These are phyloP conservation scores for Mus pahari DNA, from an alignment of 2,113 vertebrate species.

Conservation along the genomic window DNA sequence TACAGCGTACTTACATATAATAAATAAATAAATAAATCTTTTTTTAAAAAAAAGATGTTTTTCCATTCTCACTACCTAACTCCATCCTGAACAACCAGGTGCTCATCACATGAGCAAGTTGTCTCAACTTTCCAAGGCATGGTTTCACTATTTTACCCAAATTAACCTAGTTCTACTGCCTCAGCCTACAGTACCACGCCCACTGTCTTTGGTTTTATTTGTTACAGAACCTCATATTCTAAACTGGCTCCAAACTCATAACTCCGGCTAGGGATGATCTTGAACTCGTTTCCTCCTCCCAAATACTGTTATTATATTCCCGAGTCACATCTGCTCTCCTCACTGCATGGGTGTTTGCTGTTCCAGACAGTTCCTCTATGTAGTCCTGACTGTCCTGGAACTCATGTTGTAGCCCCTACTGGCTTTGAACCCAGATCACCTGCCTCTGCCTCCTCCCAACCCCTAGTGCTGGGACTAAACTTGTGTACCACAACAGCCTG, in stretches of 20 bases:
- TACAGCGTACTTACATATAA: no score
- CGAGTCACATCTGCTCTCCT: neutral
- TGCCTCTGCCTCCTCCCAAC: neutral
- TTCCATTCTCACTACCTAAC: neutral
- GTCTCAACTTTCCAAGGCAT: neutral
- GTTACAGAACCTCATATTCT: neutral
- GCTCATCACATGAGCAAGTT: neutral
- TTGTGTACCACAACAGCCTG: fast-evolving
- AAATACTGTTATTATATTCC: no score
- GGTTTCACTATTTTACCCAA: neutral
- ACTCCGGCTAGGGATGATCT: neutral
- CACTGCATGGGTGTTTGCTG: neutral
- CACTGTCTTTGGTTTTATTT: neutral
- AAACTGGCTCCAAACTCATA: neutral
- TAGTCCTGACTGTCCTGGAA: neutral
- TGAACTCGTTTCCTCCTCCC: neutral
- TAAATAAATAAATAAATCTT: no score
- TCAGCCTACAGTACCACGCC: neutral
- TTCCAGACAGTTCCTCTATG: neutral
- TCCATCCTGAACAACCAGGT: neutral
- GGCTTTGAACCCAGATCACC: neutral
- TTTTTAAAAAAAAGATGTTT: no score
- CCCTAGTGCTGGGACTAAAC: neutral
- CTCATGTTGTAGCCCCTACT: neutral
- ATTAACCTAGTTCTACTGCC: neutral